A percentile compares a stretch with the other conserved stretches of the same genome.
phyloP scores from a whole-genome alignment of 1,140 invertebrate species.

The Gonioctena quinquepunctata region DNA sequence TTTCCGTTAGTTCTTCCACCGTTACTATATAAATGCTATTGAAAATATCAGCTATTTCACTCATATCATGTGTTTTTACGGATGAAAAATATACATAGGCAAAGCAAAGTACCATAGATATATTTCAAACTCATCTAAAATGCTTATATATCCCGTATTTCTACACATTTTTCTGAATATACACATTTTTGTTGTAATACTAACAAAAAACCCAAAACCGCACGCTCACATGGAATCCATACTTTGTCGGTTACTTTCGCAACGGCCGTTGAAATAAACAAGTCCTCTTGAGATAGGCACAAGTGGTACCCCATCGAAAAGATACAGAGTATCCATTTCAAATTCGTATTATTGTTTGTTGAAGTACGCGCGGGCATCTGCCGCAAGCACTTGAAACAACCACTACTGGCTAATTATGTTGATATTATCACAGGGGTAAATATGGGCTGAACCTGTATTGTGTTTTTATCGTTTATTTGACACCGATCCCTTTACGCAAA shows the following conservation, averaged over 20 bases:
- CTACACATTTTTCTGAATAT: no score
- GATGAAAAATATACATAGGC: no score
- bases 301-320: neutral
- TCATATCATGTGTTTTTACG: no score
- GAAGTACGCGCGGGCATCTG: neutral
- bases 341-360: neutral
- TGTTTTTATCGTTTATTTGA: neutral
- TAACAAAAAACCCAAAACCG: no score
- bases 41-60: no score
- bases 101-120: no score
- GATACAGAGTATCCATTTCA: neutral
- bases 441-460: neutral
- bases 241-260: neutral
- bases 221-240: no score
- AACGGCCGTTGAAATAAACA: neutral
- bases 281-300: neutral
- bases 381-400: neutral
- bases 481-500: neutral
- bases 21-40: no score
- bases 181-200: no score
- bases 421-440: neutral
- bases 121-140: no score
- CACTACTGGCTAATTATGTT: neutral
- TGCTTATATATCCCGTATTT: no score
- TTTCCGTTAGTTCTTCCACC: no score